Evolutionary conservation across 2,888 invertebrate genomes (phyloP).

Genomic region (Metellina segmentata): DNA sequence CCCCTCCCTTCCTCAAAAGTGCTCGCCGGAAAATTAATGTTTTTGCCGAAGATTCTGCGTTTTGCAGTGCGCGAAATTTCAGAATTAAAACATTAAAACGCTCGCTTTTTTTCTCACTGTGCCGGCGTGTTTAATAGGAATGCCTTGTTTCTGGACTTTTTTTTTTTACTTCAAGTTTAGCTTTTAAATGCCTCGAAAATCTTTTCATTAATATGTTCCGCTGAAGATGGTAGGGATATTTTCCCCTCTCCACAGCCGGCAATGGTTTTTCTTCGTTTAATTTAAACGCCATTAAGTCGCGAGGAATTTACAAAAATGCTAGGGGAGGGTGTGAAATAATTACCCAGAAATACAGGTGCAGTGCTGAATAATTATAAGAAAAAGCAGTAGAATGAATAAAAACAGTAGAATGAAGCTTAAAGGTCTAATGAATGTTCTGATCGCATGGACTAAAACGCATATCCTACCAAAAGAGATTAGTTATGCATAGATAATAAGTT

Average conservation of each 20-base stretch:
- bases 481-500: slow-evolving; percentile 65
- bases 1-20: slow-evolving; percentile 9
- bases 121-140: slow-evolving; percentile 41
- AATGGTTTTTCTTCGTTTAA: slow-evolving; percentile 72
- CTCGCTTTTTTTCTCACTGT: slow-evolving; percentile 48
- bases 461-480: slow-evolving; percentile 37
- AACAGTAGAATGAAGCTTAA: slow-evolving; percentile 21
- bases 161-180: slow-evolving; percentile 17
- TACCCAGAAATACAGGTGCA: slow-evolving; percentile 61
- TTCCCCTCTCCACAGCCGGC: neutral
- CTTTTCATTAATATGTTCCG: slow-evolving; percentile 75
- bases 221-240: slow-evolving; percentile 5
- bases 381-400: slow-evolving; percentile 38
- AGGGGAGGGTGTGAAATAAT: slow-evolving; percentile 69
- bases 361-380: slow-evolving; percentile 65
- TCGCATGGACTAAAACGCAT: slow-evolving; percentile 23
- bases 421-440: slow-evolving; percentile 29
- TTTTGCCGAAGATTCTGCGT: slow-evolving; percentile 63
- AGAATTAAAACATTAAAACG: slow-evolving; percentile 73
- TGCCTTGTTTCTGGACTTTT: slow-evolving; percentile 36
- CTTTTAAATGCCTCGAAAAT: slow-evolving; percentile 65
- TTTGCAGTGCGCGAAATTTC: slow-evolving; percentile 60
- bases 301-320: slow-evolving; percentile 27
- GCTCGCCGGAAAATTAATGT: slow-evolving; percentile 71
- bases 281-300: slow-evolving; percentile 75